phyloP scores from a whole-genome alignment of 2,888 invertebrate genomes.

The Eristalis intricaria region DNA sequence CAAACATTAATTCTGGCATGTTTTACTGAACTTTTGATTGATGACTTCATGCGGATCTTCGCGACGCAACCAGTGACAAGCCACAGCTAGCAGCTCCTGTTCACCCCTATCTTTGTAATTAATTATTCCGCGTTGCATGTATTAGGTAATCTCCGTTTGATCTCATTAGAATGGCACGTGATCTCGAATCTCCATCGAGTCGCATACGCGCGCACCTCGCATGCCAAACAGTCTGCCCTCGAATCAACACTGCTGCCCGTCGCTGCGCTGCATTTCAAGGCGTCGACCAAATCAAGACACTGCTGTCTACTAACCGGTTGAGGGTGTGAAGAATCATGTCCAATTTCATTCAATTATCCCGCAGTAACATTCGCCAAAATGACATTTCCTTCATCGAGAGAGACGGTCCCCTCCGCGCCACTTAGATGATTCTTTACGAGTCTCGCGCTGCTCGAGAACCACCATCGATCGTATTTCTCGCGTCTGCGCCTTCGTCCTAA shows the following conservation, averaged over 20 bases:
- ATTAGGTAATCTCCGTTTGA: slow-evolving; percentile 5
- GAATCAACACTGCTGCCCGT: too few species aligned
- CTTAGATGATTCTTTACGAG: slow-evolving; percentile 56
- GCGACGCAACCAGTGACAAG: background rate
- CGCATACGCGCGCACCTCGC: background rate
- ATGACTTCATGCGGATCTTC: background rate
- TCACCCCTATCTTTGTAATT: background rate
- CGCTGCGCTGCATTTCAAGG: too few species aligned
- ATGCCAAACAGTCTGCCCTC: background rate
- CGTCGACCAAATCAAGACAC: background rate
- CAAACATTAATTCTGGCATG: background rate
- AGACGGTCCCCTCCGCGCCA: slow-evolving; percentile 29
- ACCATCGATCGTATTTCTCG: background rate
- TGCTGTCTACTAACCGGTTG: slow-evolving; percentile 16
- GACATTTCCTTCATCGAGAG: slow-evolving; percentile 24
- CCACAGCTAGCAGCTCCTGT: background rate
- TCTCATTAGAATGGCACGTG: slow-evolving; percentile 39
- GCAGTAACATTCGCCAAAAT: slow-evolving; percentile 38
- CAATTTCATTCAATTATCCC: slow-evolving; percentile 56
- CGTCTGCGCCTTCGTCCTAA: slow-evolving; percentile 8
- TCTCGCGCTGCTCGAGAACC: background rate
- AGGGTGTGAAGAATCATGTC: slow-evolving; percentile 60
- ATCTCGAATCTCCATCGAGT: background rate
- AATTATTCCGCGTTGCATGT: slow-evolving; percentile 8
- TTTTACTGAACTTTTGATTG: background rate